Evolutionary conservation across 1,140 invertebrate genomes (phyloP).

Genomic region (Cherax destructor): DNA sequence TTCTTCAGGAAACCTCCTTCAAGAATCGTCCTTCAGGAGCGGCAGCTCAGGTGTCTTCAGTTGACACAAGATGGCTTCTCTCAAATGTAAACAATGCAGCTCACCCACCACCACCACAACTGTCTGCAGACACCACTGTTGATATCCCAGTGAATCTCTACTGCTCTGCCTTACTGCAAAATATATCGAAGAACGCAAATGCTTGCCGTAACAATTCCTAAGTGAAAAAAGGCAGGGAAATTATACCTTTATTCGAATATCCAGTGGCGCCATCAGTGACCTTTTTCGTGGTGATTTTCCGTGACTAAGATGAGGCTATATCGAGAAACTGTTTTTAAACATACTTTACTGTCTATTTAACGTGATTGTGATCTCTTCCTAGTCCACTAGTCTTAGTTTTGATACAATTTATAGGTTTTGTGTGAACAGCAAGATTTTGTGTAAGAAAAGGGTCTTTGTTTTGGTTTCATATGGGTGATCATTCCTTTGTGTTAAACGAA

Average conservation of each 20-base stretch:
- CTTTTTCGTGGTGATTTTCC: not conserved
- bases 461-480: slow-evolving; percentile 24
- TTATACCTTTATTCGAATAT: not conserved
- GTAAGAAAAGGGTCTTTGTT: not conserved
- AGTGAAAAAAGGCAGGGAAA: not conserved
- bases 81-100: not conserved
- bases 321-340: not conserved
- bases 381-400: slow-evolving; percentile 36
- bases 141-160: not conserved
- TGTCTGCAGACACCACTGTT: not conserved
- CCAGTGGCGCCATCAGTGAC: not conserved
- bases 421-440: slow-evolving; percentile 39
- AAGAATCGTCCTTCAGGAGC: not conserved
- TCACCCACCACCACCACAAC: not conserved
- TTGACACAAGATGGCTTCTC: not conserved
- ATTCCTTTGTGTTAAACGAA: slow-evolving; percentile 24
- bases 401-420: slow-evolving; percentile 22
- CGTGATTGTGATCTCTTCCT: slow-evolving; percentile 14
- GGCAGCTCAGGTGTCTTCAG: too few relatives aligned
- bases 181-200: not conserved
- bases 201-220: not conserved
- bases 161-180: not conserved
- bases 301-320: not conserved
- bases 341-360: not conserved
- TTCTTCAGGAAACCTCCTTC: not conserved